Conservation (phyloP, 2,888 invertebrate genomes). For the Nematopogon swammerdamellus region DNA sequence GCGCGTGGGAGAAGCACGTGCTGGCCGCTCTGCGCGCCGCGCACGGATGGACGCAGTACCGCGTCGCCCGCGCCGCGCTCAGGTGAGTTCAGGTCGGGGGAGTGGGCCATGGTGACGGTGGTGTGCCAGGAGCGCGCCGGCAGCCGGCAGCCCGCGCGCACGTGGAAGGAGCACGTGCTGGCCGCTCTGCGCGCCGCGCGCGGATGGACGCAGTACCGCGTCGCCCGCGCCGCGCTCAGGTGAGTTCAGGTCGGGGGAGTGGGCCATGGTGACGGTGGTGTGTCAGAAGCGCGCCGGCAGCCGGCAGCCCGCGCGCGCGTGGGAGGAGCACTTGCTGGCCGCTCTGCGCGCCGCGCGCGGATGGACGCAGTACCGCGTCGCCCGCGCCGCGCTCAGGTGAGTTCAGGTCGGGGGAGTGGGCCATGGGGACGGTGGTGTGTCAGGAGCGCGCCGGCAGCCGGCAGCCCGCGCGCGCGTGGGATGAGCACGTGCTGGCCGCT, state of each 20-base stretch:
- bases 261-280: conserved; percentile 68
- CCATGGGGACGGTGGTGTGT: conserved; percentile 56
- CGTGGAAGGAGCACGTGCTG: conserved; percentile 52
- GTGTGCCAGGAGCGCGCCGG: conserved; percentile 78
- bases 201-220: conserved; percentile 83
- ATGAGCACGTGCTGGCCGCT: conserved; percentile 56
- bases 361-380: conserved; percentile 86
- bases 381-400: conserved; percentile 80
- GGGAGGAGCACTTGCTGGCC: conserved; percentile 54
- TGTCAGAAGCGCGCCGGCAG: conserved; percentile 77
- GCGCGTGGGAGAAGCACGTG: conserved; percentile 46
- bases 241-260: conserved; percentile 52
- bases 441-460: conserved; percentile 64
- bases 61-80: conserved; percentile 82
- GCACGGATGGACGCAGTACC: conserved; percentile 82
- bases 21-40: conserved; percentile 52
- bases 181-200: conserved; percentile 57
- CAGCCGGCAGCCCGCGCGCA: conserved; percentile 54
- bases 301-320: conserved; percentile 49
- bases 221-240: conserved; percentile 83
- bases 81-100: conserved; percentile 59
- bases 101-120: conserved; percentile 66
- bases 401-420: conserved; percentile 38
- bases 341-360: conserved; percentile 59
- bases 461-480: conserved; percentile 22